These are phyloP conservation scores for Urophycis tenuis DNA, from an alignment of 2,797 vertebrate species.

Conservation along the genomic window DNA sequence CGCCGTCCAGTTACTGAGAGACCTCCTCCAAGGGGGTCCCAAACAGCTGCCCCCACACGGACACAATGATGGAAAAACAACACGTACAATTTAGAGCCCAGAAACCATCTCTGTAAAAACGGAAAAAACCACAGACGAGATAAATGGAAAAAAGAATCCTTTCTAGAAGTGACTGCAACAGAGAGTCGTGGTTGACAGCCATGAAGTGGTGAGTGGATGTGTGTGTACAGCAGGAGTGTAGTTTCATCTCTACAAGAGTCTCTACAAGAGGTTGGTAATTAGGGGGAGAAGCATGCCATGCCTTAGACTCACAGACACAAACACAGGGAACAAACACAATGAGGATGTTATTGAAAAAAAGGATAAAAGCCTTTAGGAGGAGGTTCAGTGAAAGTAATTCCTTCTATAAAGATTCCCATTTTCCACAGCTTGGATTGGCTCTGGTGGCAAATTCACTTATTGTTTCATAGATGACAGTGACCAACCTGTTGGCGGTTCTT, in stretches of 20 bases:
- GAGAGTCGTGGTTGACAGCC: slow-evolving; percentile 19
- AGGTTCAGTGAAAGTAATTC: background rate
- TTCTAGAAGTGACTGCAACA: slow-evolving; percentile 16
- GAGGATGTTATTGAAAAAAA: slow-evolving; percentile 4
- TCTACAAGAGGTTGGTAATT: slow-evolving; percentile 27
- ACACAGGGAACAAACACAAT: slow-evolving; percentile 1
- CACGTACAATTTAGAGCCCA: slow-evolving; percentile 17
- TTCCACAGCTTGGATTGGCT: background rate
- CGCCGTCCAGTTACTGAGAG: slow-evolving; percentile 49
- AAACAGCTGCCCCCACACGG: slow-evolving; percentile 25
- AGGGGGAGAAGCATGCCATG: slow-evolving; percentile 47
- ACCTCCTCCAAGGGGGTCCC: slow-evolving; percentile 1
- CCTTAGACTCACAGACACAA: slow-evolving; percentile 6
- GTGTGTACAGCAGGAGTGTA: slow-evolving; percentile 24
- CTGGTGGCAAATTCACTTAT: background rate
- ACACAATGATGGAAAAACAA: slow-evolving; percentile 25
- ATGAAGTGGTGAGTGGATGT: slow-evolving; percentile 11
- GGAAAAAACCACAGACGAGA: slow-evolving; percentile 1
- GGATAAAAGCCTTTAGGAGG: background rate
- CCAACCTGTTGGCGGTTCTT: background rate
- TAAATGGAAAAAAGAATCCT: background rate
- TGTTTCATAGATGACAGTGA: background rate
- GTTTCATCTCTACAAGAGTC: slow-evolving; percentile 41
- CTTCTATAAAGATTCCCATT: background rate
- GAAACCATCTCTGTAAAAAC: slow-evolving; percentile 12